Evolutionary conservation across 2,113 vertebrate genomes (phyloP).

Genomic region (pig (Sus scrofa)): T2T-Sscrofa CM000820.6:13120501-13121000

Average conservation of each 20-base stretch:
- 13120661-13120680: conserved; percentile 83
- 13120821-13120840: not conserved
- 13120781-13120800: not conserved
- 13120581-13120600: conserved; percentile 90
- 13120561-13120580: conserved; percentile 88
- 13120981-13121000: not conserved
- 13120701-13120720: conserved; percentile 75
- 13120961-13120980: accelerated
- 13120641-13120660: conserved; percentile 91
- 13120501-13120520: not conserved
- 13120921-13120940: not conserved
- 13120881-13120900: not conserved
- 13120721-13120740: conserved; percentile 70
- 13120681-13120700: conserved; percentile 74
- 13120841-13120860: not conserved
- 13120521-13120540: conserved; percentile 20
- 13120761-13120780: not conserved
- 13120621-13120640: conserved; percentile 89
- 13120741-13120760: conserved; percentile 61
- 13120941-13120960: not conserved
- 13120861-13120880: conserved; percentile 16
- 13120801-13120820: not conserved
- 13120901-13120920: not conserved
- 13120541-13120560: conserved; percentile 76
- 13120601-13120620: conserved; percentile 87